Conservation (phyloP, 2,888 invertebrate species). For the Micoletzkya japonica region DNA sequence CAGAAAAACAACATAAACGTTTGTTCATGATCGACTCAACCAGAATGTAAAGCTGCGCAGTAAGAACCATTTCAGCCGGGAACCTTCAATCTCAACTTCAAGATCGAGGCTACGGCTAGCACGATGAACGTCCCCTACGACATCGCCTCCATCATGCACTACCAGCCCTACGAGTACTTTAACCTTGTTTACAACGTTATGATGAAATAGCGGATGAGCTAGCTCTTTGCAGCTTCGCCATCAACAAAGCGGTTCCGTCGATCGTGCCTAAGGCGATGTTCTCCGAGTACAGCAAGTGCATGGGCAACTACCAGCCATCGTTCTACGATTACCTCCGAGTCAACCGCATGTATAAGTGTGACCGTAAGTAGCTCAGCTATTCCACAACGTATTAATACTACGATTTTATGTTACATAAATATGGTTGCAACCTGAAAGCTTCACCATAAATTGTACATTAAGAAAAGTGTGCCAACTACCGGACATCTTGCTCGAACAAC, state of each 20-base stretch:
- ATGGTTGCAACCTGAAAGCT: not conserved
- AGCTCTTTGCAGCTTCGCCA: conserved; percentile 17
- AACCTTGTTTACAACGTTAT: not conserved
- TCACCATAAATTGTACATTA: not conserved
- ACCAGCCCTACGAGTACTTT: conserved; percentile 15
- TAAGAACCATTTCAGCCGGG: conserved; percentile 17
- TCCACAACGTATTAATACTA: not conserved
- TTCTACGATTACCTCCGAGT: conserved; percentile 25
- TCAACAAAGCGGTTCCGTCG: conserved; percentile 13
- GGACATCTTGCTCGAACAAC: conserved; percentile 9
- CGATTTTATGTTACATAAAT: not conserved
- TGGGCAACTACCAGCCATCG: conserved; percentile 25
- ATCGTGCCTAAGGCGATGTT: conserved; percentile 24
- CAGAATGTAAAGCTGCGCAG: no score
- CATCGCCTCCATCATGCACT: conserved; percentile 27
- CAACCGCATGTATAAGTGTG: conserved; percentile 11
- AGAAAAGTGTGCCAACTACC: conserved; percentile 19
- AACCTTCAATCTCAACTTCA: conserved; percentile 25
- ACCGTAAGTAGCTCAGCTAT: conserved; percentile 18
- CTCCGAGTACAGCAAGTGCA: conserved; percentile 24
- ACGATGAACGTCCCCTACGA: conserved; percentile 19
- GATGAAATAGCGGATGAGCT: not conserved
- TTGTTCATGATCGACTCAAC: no score
- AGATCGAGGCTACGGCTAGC: conserved; percentile 11
- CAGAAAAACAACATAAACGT: conserved; percentile 19